Conservation (phyloP, 2,797 vertebrate species). For the Sardinella longiceps region DNA sequence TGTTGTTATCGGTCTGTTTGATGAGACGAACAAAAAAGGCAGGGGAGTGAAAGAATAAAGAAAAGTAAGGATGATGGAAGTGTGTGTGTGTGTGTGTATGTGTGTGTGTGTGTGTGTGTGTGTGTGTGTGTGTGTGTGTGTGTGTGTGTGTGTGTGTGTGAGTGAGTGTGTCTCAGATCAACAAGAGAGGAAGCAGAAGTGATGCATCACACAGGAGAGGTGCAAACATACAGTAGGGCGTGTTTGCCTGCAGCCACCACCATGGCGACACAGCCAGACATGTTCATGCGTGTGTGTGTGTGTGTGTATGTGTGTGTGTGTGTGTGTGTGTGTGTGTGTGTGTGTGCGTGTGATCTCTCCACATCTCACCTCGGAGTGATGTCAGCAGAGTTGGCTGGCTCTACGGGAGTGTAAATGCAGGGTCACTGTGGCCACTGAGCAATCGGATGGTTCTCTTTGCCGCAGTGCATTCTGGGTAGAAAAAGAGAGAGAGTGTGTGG, state of each 20-base stretch:
- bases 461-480: not conserved
- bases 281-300: not conserved
- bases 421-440: not conserved
- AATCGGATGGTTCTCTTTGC: not conserved
- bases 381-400: not conserved
- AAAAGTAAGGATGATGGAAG: not conserved
- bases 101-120: slow-evolving; percentile 5
- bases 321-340: not conserved
- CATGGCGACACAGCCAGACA: not conserved
- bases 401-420: not conserved
- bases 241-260: not conserved
- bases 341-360: not conserved
- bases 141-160: slow-evolving; percentile 4
- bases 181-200: not conserved
- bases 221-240: not conserved
- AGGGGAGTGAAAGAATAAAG: not conserved
- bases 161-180: not conserved
- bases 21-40: not conserved
- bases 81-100: not conserved
- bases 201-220: not conserved
- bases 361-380: not conserved
- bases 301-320: slow-evolving; percentile 1
- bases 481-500: not conserved
- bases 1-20: not conserved
- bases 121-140: not conserved